Evolutionary conservation across 2,888 invertebrate species (phyloP).

Genomic region (Drosophila prolongata): DNA sequence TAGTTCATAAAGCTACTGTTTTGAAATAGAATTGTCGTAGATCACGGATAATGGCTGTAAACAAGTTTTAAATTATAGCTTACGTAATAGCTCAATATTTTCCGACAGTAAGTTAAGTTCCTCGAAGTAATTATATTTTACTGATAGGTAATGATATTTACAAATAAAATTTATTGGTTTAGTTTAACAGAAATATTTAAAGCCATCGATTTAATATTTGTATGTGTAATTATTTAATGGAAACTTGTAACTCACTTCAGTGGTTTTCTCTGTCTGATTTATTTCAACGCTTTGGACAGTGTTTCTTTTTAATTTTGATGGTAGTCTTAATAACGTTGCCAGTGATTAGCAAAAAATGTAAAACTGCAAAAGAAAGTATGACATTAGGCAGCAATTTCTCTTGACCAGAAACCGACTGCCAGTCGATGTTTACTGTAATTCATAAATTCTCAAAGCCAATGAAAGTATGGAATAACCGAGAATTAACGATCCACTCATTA

Average conservation of each 20-base stretch:
- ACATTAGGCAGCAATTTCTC: conserved; percentile 11
- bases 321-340: not conserved
- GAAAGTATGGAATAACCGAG: conserved; percentile 33
- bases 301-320: not conserved
- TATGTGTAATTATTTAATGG: not conserved
- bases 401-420: not conserved
- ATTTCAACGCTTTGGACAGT: not conserved
- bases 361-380: conserved; percentile 19
- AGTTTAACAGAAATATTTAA: not conserved
- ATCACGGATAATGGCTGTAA: not conserved
- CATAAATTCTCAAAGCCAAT: conserved; percentile 30
- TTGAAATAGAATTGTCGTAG: not conserved
- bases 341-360: conserved; percentile 10
- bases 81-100: not conserved
- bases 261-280: too few species aligned
- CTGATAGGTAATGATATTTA: not conserved
- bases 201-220: not conserved
- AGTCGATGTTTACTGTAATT: conserved; percentile 10
- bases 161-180: too few species aligned
- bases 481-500: conserved; percentile 28
- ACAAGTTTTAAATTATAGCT: not conserved
- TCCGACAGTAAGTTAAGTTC: not conserved
- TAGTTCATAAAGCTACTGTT: not conserved
- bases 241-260: not conserved
- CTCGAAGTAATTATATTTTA: too few species aligned